Evolutionary conservation across 2,797 vertebrate species (phyloP), one percentile per base, ranked within the genome.

Genomic region (Micrastur ruficollis): DNA sequence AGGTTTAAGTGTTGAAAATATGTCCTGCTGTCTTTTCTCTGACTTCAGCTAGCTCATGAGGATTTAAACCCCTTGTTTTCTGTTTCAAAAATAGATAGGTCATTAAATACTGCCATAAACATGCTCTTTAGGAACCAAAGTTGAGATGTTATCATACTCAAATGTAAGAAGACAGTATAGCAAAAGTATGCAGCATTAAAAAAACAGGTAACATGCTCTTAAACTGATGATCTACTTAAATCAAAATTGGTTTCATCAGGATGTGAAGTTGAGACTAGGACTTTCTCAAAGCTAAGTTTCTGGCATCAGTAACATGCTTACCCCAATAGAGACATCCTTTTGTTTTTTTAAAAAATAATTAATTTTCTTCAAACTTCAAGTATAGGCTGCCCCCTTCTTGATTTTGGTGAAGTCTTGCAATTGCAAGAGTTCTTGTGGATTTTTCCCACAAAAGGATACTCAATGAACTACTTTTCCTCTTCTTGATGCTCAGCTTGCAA

Each of bases 331-430:
- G 25, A 3, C 34, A 65, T 56, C 7, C 6, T 59, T 87, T 67
- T 68, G 29, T 78, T 83, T 83, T 53, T 46, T 10, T 16, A 42
- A 70, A 70, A 73, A 84, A 21, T 19, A 56, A 81, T 62, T 49
- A 53, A 46, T 90, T 62, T 32, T 66, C 7, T 63, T 86, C 73
- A 79, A 9, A 92, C 38, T 94, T 89, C 59, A 94, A 91, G 67
- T 74, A 49, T 21, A 92, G 95, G 90, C 88, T 93, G 95, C 86
- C 91, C 88, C 91, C 89, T 91, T 89, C 66, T 95, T 89, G 72
- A 50, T 72, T 95, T 97, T 89, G 95, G 86, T 90, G 70, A 90
- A 95, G 8, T 80, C 84, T 87, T 93, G 94, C 67, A 86, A 88
- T 89, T 82, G 31, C 90, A 93, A 46, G 56, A 65, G 8, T 85